Base-by-base conservation (phyloP, 2,797 vertebrate species). In the Sorex maritimensis region DNA sequence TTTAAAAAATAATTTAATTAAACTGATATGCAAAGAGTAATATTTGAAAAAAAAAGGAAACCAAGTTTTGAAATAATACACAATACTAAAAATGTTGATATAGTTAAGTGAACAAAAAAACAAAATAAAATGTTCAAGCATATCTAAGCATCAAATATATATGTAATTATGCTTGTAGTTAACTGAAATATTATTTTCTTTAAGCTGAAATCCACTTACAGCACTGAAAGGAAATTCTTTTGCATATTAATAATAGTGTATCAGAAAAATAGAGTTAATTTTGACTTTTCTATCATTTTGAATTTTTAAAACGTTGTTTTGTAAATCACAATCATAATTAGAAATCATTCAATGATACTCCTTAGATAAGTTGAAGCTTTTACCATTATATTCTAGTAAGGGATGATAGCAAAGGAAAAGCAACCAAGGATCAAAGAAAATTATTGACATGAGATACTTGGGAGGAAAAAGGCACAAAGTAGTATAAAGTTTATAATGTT, bases 31-130 rank as follows among this genome's bases (percentile, higher is more conserved):
- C 9, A 85, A 81, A 79, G 58, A 28, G 7, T 84, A 91, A 86
- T 61, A 91, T 46, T 75, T 75, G 14, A 90, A 94, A 92, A 52
- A 86, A 63, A 30, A 34, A 34, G 34, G 13, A 93, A 77, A 91
- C 73, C 30, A 87, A 9, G 8, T 69, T 95, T 87, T 78, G 30
- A 92, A 78, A 95, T 17, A 90, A 73, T 86, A 81, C 13, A 84
- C 75, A 61, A 75, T 79, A 75, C 80, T 75, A 90, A 83, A 83
- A 83, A 19, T n/a, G 4, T 24, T 71, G 63, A 71, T 38, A 65
- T 1, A 88, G 10, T 9, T 55, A 73, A 93, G 41, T 58, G 1
- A 55, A 74, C 69, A 88, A 78, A 87, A 81, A 71, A 23, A 7
- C 46, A 7, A 15, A 49, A 28, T 28, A 67, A 28, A 6, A 65